Conservation (phyloP, 2,888 invertebrate genomes). For the Parochlus steinenii region DNA sequence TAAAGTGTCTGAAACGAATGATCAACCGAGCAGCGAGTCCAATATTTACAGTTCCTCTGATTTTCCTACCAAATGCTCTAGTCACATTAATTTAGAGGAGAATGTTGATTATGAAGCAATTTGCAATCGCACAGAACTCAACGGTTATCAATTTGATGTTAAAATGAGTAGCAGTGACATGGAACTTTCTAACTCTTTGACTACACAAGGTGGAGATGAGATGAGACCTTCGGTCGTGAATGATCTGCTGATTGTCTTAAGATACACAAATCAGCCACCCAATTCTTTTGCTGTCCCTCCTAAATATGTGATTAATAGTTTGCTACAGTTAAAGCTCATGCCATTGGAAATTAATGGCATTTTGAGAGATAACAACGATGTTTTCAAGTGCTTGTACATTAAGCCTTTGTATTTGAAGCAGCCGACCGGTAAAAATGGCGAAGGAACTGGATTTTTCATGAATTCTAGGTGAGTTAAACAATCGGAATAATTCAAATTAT, state of each 20-base stretch:
- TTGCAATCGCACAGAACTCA: constrained; percentile 4
- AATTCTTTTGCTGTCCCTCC: constrained; percentile 15
- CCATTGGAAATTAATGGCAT: constrained; percentile 27
- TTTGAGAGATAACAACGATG: constrained; percentile 30
- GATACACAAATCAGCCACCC: constrained; percentile 4
- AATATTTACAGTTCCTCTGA: constrained; percentile 8
- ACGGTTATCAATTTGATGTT: constrained; percentile 6
- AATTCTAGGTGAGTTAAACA: constrained; percentile 3
- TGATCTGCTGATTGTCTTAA: constrained; percentile 13
- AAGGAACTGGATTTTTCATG: constrained; percentile 2
- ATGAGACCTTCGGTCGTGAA: constrained; percentile 14
- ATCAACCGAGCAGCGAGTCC: constrained; percentile 9
- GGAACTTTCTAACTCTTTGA: neutral
- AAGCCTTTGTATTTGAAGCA: constrained; percentile 29
- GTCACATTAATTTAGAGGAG: constrained; percentile 5
- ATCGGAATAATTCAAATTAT: constrained; percentile 25
- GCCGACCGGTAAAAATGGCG: neutral
- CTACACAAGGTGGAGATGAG: constrained; percentile 8
- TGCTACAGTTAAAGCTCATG: constrained; percentile 33
- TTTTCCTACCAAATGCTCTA: neutral
- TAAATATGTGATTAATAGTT: constrained; percentile 30
- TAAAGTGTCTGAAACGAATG: constrained; percentile 26
- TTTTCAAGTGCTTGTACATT: constrained; percentile 34
- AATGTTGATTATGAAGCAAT: constrained; percentile 10
- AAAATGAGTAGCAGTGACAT: constrained; percentile 6